phyloP scores from a whole-genome alignment of 2,113 vertebrate genomes.

The Pedionomus torquatus region DNA sequence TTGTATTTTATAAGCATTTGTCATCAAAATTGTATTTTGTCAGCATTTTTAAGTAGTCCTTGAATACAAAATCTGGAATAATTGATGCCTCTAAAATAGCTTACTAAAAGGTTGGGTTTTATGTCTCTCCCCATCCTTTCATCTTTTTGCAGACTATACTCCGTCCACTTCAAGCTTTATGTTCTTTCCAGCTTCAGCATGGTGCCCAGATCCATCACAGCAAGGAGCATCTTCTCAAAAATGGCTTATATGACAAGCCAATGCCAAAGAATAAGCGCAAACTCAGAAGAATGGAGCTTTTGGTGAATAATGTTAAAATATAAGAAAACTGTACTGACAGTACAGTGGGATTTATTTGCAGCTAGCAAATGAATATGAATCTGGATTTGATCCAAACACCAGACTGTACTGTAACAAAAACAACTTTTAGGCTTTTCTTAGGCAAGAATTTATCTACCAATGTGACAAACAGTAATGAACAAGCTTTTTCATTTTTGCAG shows the following conservation, averaged over 20 bases:
- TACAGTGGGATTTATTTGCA: conserved; percentile 40
- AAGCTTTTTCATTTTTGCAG: not conserved
- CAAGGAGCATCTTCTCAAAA: conserved; percentile 94
- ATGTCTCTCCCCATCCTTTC: not conserved
- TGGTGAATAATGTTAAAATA: conserved; percentile 88
- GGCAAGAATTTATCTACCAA: not conserved
- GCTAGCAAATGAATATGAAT: conserved; percentile 4
- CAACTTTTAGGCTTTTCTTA: not conserved
- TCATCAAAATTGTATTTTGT: not conserved
- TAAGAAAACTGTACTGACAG: conserved; percentile 62
- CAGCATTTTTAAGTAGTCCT: not conserved
- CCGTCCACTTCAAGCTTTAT: conserved; percentile 91
- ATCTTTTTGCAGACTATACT: conserved; percentile 83
- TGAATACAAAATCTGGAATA: not conserved
- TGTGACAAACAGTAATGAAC: not conserved
- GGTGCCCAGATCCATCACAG: conserved; percentile 96
- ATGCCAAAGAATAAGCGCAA: conserved; percentile 98
- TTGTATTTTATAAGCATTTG: not conserved
- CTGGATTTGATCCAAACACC: not conserved
- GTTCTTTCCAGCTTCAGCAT: conserved; percentile 94
- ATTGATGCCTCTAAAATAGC: not conserved
- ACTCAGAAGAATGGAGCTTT: conserved; percentile 94
- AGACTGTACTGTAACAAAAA: not conserved
- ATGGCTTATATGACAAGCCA: conserved; percentile 91
- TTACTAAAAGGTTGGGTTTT: not conserved